A percentile compares a stretch with the other conserved stretches of the same genome.
Conservation (phyloP, 2,888 invertebrate species). For the Parapristionchus giblindavisi region DNA sequence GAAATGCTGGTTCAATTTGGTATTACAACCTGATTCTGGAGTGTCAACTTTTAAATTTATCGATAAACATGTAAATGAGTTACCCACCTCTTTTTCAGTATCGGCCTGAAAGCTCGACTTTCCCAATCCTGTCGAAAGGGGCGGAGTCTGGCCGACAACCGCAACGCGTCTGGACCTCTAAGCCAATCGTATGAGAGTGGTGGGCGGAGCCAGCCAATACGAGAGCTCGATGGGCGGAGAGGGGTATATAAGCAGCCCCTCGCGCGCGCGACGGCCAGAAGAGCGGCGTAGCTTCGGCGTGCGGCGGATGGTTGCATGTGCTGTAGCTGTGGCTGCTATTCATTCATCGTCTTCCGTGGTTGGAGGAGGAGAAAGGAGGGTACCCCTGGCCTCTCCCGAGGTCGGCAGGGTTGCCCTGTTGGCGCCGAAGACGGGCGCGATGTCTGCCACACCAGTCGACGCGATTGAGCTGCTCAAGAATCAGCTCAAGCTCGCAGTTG, state of each 20-base stretch:
- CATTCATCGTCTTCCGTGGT: slow-evolving; percentile 30
- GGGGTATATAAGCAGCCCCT: slow-evolving; percentile 48
- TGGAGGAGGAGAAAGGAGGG: slow-evolving; percentile 30
- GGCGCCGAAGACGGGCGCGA: slow-evolving; percentile 4
- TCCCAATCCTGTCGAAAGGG: slow-evolving; percentile 5
- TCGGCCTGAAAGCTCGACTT: background rate
- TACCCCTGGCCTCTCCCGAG: slow-evolving; percentile 32
- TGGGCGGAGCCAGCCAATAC: slow-evolving; percentile 42
- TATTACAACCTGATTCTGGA: background rate
- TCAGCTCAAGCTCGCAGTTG: slow-evolving; percentile 57
- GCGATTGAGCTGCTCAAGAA: slow-evolving; percentile 64
- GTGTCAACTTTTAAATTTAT: background rate
- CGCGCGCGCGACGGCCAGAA: slow-evolving; percentile 54
- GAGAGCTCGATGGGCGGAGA: slow-evolving; percentile 19
- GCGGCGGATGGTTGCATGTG: slow-evolving; percentile 59
- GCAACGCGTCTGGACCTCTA: slow-evolving; percentile 5
- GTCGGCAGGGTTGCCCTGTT: slow-evolving; percentile 13
- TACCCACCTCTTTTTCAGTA: slow-evolving; percentile 33
- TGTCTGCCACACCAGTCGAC: slow-evolving; percentile 50
- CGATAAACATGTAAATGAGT: background rate
- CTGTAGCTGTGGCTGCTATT: slow-evolving; percentile 39
- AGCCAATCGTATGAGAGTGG: slow-evolving; percentile 3
- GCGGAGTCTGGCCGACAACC: background rate
- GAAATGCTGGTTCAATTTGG: background rate
- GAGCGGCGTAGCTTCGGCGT: slow-evolving; percentile 54